phyloP scores from a whole-genome alignment of 1,140 invertebrate genomes.

The Danaus melanippus region DNA sequence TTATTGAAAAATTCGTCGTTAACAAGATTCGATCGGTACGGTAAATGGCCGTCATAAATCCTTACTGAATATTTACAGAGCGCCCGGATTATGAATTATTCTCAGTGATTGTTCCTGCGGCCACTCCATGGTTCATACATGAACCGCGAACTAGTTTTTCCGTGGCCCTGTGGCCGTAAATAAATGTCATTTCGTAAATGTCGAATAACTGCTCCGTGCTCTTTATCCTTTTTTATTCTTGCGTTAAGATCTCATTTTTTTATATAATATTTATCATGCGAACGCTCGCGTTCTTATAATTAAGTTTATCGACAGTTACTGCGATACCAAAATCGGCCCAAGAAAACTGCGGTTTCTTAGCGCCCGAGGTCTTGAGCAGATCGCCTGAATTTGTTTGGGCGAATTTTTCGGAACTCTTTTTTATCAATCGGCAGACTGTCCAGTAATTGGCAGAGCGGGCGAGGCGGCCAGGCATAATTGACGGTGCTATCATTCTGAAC shows the following conservation, averaged over 20 bases:
- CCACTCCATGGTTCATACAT: conserved; percentile 70
- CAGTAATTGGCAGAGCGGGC: conserved; percentile 57
- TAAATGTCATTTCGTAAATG: conserved; percentile 47
- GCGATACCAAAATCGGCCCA: conserved; percentile 34
- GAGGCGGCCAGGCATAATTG: conserved; percentile 51
- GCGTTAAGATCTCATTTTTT: conserved; percentile 28
- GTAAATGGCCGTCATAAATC: conserved; percentile 46
- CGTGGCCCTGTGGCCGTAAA: conserved; percentile 40
- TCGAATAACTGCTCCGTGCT: conserved; percentile 32
- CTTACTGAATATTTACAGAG: conserved; percentile 61
- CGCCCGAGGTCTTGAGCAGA: conserved; percentile 42
- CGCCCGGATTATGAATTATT: conserved; percentile 73
- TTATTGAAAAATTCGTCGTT: conserved; percentile 61
- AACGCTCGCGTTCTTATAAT: conserved; percentile 30
- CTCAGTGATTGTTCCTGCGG: conserved; percentile 63
- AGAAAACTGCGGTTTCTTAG: conserved; percentile 32
- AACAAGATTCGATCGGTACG: conserved; percentile 35
- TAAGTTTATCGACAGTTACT: conserved; percentile 42
- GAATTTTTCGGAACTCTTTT: conserved; percentile 61
- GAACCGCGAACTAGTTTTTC: conserved; percentile 67
- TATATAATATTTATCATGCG: conserved; percentile 16
- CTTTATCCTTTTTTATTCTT: conserved; percentile 31
- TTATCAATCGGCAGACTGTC: conserved; percentile 61
- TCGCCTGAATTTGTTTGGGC: conserved; percentile 61
- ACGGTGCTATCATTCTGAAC: conserved; percentile 65